Conservation (phyloP, 2,888 invertebrate genomes). For the Laothoe populi region DNA sequence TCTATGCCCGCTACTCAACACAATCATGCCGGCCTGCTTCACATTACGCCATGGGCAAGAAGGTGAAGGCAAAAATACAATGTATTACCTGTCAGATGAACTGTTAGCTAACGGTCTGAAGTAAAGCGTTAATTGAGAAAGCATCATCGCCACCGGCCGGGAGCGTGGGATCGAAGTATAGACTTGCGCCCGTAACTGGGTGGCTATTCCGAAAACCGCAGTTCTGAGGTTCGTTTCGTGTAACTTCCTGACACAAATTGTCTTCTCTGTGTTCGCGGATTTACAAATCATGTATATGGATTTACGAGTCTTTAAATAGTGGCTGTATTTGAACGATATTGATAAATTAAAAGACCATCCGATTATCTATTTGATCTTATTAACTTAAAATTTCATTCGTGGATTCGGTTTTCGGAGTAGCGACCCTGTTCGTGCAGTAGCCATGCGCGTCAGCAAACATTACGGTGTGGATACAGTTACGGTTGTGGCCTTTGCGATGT, state of each 20-base stretch:
- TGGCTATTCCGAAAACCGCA: neutral
- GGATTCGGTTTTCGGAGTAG: conserved; percentile 19
- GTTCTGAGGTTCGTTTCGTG: neutral
- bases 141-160: conserved; percentile 40
- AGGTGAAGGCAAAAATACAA: neutral
- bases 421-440: conserved; percentile 47
- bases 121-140: conserved; percentile 62
- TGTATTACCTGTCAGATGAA: neutral
- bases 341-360: too few species aligned
- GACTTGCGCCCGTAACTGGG: conserved; percentile 40
- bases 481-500: conserved; percentile 41
- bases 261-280: too few species aligned
- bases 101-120: conserved; percentile 22
- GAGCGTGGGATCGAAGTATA: conserved; percentile 46
- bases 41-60: too few species aligned
- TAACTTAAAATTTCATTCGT: neutral
- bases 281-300: too few species aligned
- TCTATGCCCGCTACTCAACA: too few species aligned
- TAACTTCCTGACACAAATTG: neutral
- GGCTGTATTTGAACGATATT: too few species aligned
- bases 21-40: too few species aligned
- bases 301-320: too few species aligned
- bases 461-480: conserved; percentile 58
- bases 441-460: conserved; percentile 59
- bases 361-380: neutral